Evolutionary conservation across 1,140 invertebrate species (phyloP).

Genomic region (Drosophila pruinosa): DNA sequence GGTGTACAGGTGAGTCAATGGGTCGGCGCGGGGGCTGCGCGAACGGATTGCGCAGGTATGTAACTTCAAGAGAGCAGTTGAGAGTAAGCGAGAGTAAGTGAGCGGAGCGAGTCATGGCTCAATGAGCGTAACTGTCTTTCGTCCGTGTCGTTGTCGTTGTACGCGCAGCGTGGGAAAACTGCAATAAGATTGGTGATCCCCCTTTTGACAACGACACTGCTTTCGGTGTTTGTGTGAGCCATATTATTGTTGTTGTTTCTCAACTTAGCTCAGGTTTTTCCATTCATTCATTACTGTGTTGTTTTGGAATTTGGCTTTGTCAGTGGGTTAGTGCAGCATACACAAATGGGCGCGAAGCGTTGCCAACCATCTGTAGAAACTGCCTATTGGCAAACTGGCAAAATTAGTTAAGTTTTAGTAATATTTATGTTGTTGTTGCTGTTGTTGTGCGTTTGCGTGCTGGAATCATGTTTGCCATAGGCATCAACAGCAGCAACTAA

Average conservation of each 20-base stretch:
- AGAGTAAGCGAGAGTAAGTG: conserved; percentile 10
- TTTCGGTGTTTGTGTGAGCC: neutral
- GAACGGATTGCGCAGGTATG: conserved; percentile 53
- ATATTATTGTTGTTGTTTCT: conserved; percentile 17
- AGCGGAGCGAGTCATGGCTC: conserved; percentile 55
- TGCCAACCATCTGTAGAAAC: conserved; percentile 33
- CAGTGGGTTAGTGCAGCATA: conserved; percentile 24
- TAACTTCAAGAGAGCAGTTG: conserved; percentile 46
- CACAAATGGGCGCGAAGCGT: conserved; percentile 22
- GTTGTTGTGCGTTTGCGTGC: conserved; percentile 56
- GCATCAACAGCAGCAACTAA: conserved; percentile 20
- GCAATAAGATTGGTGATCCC: conserved; percentile 16
- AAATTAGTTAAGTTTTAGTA: conserved; percentile 10
- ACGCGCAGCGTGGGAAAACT: conserved; percentile 70
- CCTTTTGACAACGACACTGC: conserved; percentile 30
- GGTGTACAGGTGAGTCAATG: conserved; percentile 48
- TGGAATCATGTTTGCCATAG: conserved; percentile 70
- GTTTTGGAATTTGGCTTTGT: neutral
- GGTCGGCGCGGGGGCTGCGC: conserved; percentile 46
- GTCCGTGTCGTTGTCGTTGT: conserved; percentile 12
- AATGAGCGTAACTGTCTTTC: conserved; percentile 67
- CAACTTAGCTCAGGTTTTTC: neutral
- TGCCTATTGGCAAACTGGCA: conserved; percentile 57
- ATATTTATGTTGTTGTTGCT: conserved; percentile 31
- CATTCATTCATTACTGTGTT: conserved; percentile 12